Evolutionary conservation across 2,113 vertebrate species (phyloP), one percentile per base, ranked within the genome.

Genomic region (Catharus bicknelli): DNA sequence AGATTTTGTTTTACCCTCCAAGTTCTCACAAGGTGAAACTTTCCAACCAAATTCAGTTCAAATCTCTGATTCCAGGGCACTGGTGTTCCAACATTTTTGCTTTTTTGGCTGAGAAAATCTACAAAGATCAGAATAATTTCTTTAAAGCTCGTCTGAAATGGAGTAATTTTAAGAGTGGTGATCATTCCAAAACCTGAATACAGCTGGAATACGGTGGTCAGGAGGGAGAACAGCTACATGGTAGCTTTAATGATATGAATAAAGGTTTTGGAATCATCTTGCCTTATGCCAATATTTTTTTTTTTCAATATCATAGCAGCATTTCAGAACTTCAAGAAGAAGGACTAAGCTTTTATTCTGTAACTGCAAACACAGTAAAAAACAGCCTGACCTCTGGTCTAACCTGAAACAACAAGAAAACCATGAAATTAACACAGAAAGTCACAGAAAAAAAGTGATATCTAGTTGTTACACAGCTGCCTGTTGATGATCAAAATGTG

Each of bases 201-300:
- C 3, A 58, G 6, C 11, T 64, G 69, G 64, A 68, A 57, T 36
- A 32, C 6, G 2, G 14, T 13, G 18, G 6, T 20, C 14, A 63
- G 5, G 4, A 42, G 3, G 8, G 10, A 34, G 3, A 11, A 45
- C 4, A 62, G 3, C 8, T 40, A 25, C 15, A 21, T 4, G 13
- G 14, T 69, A 23, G 13, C 47, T 79, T 75, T 48, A 70, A 29
- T 23, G 0, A 20, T 8, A 47, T 34, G 11, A 69, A 58, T 36
- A 74, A 45, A 18, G 7, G 29, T 59, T 82, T 32, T 68, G 48
- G 5, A 55, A 57, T 59, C 11, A n/a, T n/a, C 11, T 75, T 72
- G 40, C 16, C 7, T 63, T 43, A 34, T 5, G 34, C 7, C 38
- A 38, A 38, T 38, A 10, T n/a, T 38, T 38, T 38, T 34, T 9